Percentiles rank a stretch among this genome's conserved stretches.
phyloP scores from a whole-genome alignment of 2,113 vertebrate species.

The Fulmarus glacialis region DNA sequence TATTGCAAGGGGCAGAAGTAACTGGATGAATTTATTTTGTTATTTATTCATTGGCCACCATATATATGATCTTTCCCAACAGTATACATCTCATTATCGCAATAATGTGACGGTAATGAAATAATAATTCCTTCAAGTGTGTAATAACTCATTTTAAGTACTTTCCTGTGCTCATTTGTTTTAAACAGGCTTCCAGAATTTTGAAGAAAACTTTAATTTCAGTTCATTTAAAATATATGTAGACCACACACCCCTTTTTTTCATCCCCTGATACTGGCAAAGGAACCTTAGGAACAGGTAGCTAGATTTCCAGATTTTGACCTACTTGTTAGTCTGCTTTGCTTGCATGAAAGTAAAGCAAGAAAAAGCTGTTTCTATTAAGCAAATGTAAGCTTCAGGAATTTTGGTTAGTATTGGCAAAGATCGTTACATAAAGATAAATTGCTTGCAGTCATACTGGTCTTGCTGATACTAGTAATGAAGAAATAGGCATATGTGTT shows the following conservation, averaged over 20 bases:
- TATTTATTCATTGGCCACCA: not conserved
- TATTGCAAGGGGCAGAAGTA: not conserved
- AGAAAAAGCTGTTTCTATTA: not conserved
- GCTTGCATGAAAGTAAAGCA: constrained; percentile 8
- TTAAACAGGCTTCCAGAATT: not conserved
- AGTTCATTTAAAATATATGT: not conserved
- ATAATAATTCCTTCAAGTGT: not conserved
- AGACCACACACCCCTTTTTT: not conserved
- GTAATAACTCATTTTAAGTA: not conserved
- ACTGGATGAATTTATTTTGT: not conserved
- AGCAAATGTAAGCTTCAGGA: not conserved
- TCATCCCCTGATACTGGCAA: not conserved
- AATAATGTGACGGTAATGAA: not conserved
- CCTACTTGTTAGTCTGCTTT: constrained; percentile 30
- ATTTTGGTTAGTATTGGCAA: constrained; percentile 4
- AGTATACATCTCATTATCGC: not conserved
- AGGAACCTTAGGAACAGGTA: not conserved
- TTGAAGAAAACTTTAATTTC: not conserved
- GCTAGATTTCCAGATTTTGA: constrained; percentile 26
- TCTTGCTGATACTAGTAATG: constrained; percentile 3
- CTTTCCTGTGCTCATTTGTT: not conserved
- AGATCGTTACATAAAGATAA: not conserved
- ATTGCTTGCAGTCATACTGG: not conserved
- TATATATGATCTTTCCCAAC: not conserved
- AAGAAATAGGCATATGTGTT: not conserved